Conservation (phyloP, 1,140 invertebrate species). For the Mactra quadrangularis region DNA sequence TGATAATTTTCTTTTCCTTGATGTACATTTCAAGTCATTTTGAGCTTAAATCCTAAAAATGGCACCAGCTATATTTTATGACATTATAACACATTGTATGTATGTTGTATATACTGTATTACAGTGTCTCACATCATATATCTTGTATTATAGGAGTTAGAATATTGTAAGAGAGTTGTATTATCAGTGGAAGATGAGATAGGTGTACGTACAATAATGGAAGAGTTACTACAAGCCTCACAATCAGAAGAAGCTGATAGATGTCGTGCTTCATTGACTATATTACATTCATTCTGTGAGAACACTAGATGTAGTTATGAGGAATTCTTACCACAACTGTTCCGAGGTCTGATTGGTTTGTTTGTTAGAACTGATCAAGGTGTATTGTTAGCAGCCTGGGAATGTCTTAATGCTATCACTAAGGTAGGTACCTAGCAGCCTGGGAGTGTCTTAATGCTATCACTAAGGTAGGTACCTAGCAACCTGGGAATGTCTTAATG, state of each 20-base stretch:
- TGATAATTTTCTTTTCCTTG: too few species aligned
- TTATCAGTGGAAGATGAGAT: constrained; percentile 92
- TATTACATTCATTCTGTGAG: constrained; percentile 94
- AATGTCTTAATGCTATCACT: constrained; percentile 94
- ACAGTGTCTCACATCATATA: too few species aligned
- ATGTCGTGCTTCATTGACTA: constrained; percentile 90
- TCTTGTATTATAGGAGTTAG: constrained; percentile 89
- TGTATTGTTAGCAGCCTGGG: constrained; percentile 94
- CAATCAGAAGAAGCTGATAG: constrained; percentile 48
- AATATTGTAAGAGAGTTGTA: constrained; percentile 96
- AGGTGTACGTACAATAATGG: constrained; percentile 94
- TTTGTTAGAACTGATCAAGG: constrained; percentile 92
- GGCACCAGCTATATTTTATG: too few species aligned
- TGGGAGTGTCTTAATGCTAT: too few species aligned
- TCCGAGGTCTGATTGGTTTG: constrained; percentile 93
- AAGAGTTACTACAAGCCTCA: constrained; percentile 89
- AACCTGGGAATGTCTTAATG: too few species aligned
- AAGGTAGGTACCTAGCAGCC: constrained; percentile 86
- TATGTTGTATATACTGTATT: too few species aligned
- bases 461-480: too few species aligned
- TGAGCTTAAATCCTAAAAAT: too few species aligned
- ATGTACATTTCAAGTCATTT: too few species aligned
- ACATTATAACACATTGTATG: too few species aligned
- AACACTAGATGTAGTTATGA: constrained; percentile 93
- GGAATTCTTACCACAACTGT: constrained; percentile 93